Percentiles rank a stretch among this genome's conserved stretches.
Evolutionary conservation across 2,888 invertebrate species (phyloP).

Genomic region (Tricholauxania praeusta): DNA sequence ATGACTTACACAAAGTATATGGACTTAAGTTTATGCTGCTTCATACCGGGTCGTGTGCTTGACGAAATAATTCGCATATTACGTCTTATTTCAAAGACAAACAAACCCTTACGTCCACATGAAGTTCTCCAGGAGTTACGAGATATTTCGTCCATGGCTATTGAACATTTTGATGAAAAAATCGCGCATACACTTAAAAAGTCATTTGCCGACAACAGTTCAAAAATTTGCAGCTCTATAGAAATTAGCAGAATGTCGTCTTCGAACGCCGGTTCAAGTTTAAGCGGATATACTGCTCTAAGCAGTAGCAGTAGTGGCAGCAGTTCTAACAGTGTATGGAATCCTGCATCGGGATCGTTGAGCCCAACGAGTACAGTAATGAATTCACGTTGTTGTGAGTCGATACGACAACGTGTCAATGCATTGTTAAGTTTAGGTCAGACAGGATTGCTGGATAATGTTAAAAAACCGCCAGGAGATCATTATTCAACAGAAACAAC

Average conservation of each 20-base stretch:
- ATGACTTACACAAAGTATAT: conserved; percentile 93
- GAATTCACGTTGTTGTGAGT: conserved; percentile 46
- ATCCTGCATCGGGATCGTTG: conserved; percentile 30
- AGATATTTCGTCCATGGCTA: conserved; percentile 90
- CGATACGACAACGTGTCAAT: conserved; percentile 47
- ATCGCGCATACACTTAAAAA: conserved; percentile 69
- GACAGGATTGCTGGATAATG: conserved; percentile 17
- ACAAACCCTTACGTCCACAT: conserved; percentile 79
- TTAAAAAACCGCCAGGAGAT: neutral
- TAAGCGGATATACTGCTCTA: conserved; percentile 56
- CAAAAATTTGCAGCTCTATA: conserved; percentile 43
- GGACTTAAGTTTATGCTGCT: conserved; percentile 86
- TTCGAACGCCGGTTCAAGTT: conserved; percentile 49
- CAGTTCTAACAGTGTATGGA: conserved; percentile 32
- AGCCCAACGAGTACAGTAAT: conserved; percentile 36
- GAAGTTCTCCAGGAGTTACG: conserved; percentile 89
- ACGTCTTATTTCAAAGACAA: conserved; percentile 75
- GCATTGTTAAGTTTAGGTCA: conserved; percentile 43
- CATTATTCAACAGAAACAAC: neutral
- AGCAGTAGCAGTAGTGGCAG: conserved; percentile 16
- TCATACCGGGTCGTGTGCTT: conserved; percentile 93
- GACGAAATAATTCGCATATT: conserved; percentile 88
- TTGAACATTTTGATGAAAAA: conserved; percentile 95
- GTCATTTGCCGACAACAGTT: conserved; percentile 39
- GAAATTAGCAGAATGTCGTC: conserved; percentile 45